phyloP scores from a whole-genome alignment of 1,140 invertebrate genomes.

The Cotesia chilonis region DNA sequence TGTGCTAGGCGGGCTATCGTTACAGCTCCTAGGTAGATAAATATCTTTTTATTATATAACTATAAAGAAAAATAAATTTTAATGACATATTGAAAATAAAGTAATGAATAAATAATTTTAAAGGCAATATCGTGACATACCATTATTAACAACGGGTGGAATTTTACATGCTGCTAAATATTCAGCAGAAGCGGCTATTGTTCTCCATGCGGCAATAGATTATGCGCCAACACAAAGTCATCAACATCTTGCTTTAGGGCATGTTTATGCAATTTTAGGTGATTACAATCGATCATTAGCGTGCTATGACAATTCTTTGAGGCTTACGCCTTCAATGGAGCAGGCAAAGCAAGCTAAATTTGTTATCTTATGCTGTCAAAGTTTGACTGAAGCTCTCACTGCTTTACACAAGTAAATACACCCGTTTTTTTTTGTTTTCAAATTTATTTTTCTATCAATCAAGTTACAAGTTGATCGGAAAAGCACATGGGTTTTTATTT shows the following conservation, averaged over 20 bases:
- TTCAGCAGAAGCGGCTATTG: constrained; percentile 80
- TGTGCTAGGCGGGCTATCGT: constrained; percentile 82
- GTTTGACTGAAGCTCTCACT: constrained; percentile 73
- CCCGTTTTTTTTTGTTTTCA: background rate
- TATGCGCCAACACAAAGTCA: constrained; percentile 76
- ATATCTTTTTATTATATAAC: constrained; percentile 8
- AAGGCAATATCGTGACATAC: constrained; percentile 79
- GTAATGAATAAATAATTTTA: constrained; percentile 45
- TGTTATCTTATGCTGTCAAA: constrained; percentile 76
- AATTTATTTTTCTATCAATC: background rate
- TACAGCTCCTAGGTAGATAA: constrained; percentile 76
- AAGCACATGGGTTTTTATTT: constrained; percentile 14
- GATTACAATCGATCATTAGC: constrained; percentile 72
- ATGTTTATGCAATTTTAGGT: constrained; percentile 76
- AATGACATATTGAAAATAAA: background rate
- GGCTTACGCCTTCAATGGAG: constrained; percentile 69
- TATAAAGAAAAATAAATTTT: too few species aligned
- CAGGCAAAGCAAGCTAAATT: constrained; percentile 70
- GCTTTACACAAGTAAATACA: constrained; percentile 72
- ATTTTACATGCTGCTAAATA: constrained; percentile 79
- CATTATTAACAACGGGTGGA: constrained; percentile 82
- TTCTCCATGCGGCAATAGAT: constrained; percentile 82
- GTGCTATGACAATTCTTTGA: constrained; percentile 77
- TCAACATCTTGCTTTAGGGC: constrained; percentile 82
- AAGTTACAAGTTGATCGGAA: background rate